A percentile compares a stretch with the other conserved stretches of the same genome.
These are phyloP conservation scores for Onychostoma macrolepis DNA, from an alignment of 2,113 vertebrate species.

Conservation along the genomic window DNA sequence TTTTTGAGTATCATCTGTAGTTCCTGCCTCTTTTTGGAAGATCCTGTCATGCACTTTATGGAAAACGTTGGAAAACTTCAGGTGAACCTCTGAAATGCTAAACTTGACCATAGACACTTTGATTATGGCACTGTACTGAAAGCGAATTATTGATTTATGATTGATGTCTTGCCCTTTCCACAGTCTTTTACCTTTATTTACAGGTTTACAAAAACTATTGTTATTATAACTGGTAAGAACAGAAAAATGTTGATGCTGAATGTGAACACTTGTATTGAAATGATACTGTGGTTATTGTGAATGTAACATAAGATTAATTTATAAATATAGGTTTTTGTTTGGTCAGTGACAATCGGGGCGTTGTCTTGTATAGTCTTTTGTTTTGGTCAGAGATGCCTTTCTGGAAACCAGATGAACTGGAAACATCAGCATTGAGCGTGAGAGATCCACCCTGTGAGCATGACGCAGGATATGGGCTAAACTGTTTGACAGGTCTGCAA, in stretches of 20 bases:
- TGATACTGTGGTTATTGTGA: background rate
- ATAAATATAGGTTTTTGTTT: background rate
- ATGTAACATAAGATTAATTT: background rate
- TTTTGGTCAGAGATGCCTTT: background rate
- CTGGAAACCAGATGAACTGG: constrained; percentile 63
- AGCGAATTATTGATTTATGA: background rate
- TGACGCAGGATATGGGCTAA: background rate
- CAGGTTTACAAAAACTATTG: background rate
- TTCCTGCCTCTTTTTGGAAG: background rate
- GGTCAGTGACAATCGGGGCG: background rate
- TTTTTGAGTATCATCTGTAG: background rate
- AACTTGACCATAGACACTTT: background rate
- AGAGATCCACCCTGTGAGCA: background rate
- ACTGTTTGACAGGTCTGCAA: too few species aligned
- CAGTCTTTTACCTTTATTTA: background rate
- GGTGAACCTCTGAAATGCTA: background rate
- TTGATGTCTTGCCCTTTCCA: background rate
- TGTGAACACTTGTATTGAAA: background rate
- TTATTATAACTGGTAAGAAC: background rate
- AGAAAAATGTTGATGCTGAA: background rate
- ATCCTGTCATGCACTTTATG: background rate
- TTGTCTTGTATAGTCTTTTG: background rate
- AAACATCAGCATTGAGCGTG: background rate
- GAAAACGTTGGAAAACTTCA: constrained; percentile 4
- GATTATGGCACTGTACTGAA: background rate